Base-by-base conservation (phyloP, 64 coral and sea anemone species). In the Catalaphyllia jardinei region DNA sequence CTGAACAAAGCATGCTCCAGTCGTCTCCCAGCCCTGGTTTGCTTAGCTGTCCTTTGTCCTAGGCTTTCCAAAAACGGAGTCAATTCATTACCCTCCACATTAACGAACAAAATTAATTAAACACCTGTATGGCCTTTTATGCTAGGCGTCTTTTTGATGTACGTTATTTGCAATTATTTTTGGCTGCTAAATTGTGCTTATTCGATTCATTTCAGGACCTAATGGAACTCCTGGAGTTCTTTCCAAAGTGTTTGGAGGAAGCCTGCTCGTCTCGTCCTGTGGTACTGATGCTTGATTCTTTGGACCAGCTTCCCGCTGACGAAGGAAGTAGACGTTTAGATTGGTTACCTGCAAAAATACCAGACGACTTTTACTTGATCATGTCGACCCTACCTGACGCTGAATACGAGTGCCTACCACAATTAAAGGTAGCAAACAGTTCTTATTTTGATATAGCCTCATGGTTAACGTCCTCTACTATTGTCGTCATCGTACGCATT, bases 221-320 rank as follows among this genome's bases (percentile, higher is more conserved):
- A 22, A 83, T 74, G 62, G 86, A 87, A 16, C 46, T 93, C 11
- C 10, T 63, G 22, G 86, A 88, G 61, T 93, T 81, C 28, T 93
- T 88, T 54, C 91, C 91, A 67, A 75, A 88, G 52, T 93, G 91
- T 42, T 75, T 93, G 76, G 84, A 92, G 10, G 86, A 92, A 31
- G 87, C 87, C 16, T 57, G 29, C 55, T 22, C 60, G 1, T 75
- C 29, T 30, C 79, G 54, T 29, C 85, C 76, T 2, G 86, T 92
- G 54, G 89, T 95, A 18, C 25, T 95, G 24, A 84, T 92, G 12
- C 78, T 95, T 18, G 94, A 95, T 79, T 95, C 94, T 29, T 67
- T 95, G 5, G 94, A 95, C 76, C 94, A 95, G 51, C 49, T 95
- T 17, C 81, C 86, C 13, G 71, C 59, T 9, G 94, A 82, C 25